A percentile compares a stretch with the other conserved stretches of the same genome.
Evolutionary conservation across 2,888 invertebrate species (phyloP).

Genomic region (Imbricaverruca yamaguchii): DNA sequence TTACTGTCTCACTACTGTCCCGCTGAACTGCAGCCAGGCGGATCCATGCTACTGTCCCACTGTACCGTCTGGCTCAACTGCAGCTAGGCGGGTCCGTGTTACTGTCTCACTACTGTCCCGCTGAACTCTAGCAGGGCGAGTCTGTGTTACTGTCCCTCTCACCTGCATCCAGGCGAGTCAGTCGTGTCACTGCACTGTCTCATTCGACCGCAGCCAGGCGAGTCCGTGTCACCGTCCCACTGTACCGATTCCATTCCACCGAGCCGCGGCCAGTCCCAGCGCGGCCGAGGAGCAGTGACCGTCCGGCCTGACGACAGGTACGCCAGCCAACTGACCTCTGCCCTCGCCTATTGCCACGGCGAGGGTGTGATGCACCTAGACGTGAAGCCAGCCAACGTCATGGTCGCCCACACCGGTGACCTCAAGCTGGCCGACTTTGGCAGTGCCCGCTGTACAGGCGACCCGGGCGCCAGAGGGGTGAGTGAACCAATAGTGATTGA

Average conservation of each 20-base stretch:
- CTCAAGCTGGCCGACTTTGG: conserved; percentile 17
- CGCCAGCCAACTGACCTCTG: neutral
- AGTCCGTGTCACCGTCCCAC: neutral
- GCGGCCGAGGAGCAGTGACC: neutral
- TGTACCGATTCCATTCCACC: neutral
- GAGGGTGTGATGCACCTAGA: conserved; percentile 16
- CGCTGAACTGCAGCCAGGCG: no score
- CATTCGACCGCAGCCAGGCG: no score
- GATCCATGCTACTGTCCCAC: no score
- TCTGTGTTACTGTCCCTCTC: no score
- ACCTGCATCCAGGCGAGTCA: no score
- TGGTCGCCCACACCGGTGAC: neutral
- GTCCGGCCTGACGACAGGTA: neutral
- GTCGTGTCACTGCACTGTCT: no score
- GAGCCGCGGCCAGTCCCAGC: no score
- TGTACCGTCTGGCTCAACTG: no score
- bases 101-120: no score
- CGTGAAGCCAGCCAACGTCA: conserved; percentile 20
- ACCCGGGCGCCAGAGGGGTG: neutral
- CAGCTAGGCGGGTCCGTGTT: no score
- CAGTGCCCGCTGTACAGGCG: neutral
- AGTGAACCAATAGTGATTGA: neutral
- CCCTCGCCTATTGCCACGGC: conserved; percentile 13
- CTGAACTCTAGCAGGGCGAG: no score
- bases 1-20: no score